These are phyloP conservation scores for Axis porcinus DNA, from an alignment of 2,113 vertebrate species.

Conservation along the genomic window DNA sequence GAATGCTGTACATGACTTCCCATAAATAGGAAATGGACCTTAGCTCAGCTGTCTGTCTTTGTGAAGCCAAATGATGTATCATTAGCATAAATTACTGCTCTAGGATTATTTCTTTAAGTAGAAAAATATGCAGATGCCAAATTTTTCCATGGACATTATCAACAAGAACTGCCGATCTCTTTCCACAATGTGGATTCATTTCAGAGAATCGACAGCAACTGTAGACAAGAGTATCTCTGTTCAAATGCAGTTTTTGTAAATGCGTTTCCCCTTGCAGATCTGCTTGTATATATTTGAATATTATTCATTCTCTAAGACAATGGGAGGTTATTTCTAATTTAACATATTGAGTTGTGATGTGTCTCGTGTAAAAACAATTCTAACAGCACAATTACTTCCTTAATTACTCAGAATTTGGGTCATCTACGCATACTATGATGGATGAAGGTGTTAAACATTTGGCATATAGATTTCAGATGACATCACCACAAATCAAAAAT, in stretches of 20 bases:
- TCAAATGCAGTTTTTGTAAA: neutral
- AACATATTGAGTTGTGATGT: neutral
- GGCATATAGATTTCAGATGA: neutral
- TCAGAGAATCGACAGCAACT: neutral
- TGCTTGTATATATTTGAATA: neutral
- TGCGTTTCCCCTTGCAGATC: neutral
- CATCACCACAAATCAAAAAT: neutral
- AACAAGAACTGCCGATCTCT: neutral
- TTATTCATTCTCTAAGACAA: neutral
- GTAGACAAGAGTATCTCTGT: neutral
- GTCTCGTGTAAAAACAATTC: neutral
- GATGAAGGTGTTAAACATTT: neutral
- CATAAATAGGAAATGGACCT: slow-evolving; percentile 22
- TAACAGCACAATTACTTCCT: slow-evolving; percentile 24
- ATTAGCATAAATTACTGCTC: slow-evolving; percentile 33
- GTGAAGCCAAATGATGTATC: neutral
- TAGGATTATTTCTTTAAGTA: slow-evolving; percentile 47
- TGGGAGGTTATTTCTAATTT: neutral
- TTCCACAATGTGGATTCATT: neutral
- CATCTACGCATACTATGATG: neutral
- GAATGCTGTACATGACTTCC: neutral
- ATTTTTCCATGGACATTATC: neutral
- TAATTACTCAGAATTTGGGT: slow-evolving; percentile 45
- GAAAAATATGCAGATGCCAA: slow-evolving; percentile 56
- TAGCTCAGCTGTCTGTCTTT: neutral